Conservation (phyloP, 1,140 invertebrate genomes). For the Hycleus phaleratus region DNA sequence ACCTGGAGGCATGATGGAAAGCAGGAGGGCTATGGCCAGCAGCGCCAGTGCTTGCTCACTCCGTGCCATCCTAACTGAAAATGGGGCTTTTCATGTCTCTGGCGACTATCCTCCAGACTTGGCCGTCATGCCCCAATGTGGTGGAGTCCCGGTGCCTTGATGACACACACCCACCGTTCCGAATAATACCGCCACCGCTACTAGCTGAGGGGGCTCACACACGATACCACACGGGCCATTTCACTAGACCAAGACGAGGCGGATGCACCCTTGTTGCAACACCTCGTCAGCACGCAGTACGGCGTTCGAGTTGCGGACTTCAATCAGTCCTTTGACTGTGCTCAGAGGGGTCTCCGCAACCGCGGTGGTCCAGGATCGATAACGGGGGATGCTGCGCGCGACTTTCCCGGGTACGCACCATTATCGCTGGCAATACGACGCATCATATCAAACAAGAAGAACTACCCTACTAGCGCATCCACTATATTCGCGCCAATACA, state of each 20-base stretch:
- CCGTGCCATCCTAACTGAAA: conserved; percentile 28
- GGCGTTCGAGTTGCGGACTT: conserved; percentile 6
- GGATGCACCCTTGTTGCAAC: conserved; percentile 11
- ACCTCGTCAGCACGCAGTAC: conserved; percentile 8
- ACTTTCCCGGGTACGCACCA: conserved; percentile 11
- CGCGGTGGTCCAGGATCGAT: conserved; percentile 2
- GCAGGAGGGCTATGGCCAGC: conserved; percentile 30
- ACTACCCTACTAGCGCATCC: conserved; percentile 2
- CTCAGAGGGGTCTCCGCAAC: conserved; percentile 11
- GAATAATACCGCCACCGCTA: conserved; percentile 19
- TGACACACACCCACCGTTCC: conserved; percentile 17
- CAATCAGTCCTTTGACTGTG: conserved; percentile 6
- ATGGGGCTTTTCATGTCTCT: conserved; percentile 27
- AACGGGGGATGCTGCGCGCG: conserved; percentile 5
- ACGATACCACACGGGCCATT: conserved; percentile 25
- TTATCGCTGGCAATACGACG: conserved; percentile 4
- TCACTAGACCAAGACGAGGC: conserved; percentile 18
- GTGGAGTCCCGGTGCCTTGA: conserved; percentile 6
- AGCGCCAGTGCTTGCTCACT: conserved; percentile 27
- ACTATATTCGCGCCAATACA: conserved; percentile 2
- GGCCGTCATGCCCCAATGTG: conserved; percentile 28
- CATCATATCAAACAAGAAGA: conserved; percentile 1
- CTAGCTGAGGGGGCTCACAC: conserved; percentile 29
- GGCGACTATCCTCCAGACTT: conserved; percentile 29
- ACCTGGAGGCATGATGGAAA: conserved; percentile 32